These are phyloP conservation scores for Neodon shergylaensis DNA, from an alignment of 2,113 vertebrate genomes.

Conservation along the genomic window DNA sequence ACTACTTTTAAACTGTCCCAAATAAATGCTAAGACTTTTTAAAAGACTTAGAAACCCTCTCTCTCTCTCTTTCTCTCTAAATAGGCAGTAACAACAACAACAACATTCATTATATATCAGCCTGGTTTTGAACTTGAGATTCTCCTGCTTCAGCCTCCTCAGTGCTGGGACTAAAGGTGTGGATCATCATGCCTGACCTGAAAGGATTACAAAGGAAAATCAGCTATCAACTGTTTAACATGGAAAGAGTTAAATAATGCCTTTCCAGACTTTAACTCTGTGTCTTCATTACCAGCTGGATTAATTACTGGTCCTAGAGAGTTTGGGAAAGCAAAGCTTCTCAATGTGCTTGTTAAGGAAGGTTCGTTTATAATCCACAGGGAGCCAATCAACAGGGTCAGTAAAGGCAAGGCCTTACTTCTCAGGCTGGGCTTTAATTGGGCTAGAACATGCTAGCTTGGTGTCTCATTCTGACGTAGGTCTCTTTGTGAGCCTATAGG, in stretches of 20 bases:
- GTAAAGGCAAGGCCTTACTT: slow-evolving; percentile 80
- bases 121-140: not conserved
- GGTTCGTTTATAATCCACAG: slow-evolving; percentile 86
- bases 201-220: not conserved
- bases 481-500: not conserved
- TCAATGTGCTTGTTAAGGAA: slow-evolving; percentile 84
- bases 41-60: not conserved
- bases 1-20: not conserved
- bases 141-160: not conserved
- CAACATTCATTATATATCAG: no score
- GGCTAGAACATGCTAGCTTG: slow-evolving; percentile 27
- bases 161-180: not conserved
- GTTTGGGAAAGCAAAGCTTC: slow-evolving; percentile 85
- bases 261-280: slow-evolving; percentile 59
- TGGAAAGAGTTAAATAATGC: slow-evolving; percentile 74
- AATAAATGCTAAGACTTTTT: not conserved
- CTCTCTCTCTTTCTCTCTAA: not conserved
- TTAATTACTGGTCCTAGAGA: slow-evolving; percentile 91
- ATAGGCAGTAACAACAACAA: not conserved
- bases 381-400: slow-evolving; percentile 90
- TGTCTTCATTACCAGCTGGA: slow-evolving; percentile 86
- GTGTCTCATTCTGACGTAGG: slow-evolving; percentile 4
- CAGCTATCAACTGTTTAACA: not conserved
- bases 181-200: not conserved
- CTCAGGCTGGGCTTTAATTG: slow-evolving; percentile 87